Percentiles rank a stretch among this genome's conserved stretches.
phyloP scores from a whole-genome alignment of 1,140 invertebrate genomes.

The Nephila pilipes region DNA sequence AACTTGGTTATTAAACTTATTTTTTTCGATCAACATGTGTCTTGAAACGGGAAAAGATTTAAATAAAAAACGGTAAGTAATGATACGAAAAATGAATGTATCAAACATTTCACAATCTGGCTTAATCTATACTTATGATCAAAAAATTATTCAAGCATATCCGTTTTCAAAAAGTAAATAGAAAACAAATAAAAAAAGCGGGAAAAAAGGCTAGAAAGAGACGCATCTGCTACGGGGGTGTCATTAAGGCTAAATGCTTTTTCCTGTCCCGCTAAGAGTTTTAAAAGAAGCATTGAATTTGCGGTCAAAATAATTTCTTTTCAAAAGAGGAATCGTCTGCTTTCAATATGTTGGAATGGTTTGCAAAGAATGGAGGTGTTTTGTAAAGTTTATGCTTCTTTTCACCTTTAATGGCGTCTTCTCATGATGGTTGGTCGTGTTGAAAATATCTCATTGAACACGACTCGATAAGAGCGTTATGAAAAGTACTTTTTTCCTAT shows the following conservation, averaged over 20 bases:
- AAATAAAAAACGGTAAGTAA: too few relatives aligned
- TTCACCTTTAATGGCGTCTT: constrained; percentile 25
- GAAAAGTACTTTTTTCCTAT: background rate
- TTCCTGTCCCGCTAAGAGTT: constrained; percentile 4
- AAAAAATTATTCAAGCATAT: background rate
- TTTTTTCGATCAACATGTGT: too few relatives aligned
- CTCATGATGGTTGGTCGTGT: constrained; percentile 10
- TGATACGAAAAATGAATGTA: background rate
- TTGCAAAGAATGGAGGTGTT: background rate
- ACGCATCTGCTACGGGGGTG: background rate
- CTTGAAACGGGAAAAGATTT: too few relatives aligned
- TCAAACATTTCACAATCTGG: background rate
- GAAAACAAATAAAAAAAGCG: background rate
- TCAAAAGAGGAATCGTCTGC: background rate
- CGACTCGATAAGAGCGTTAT: background rate
- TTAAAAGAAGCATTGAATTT: constrained; percentile 15
- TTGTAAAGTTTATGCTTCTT: constrained; percentile 26
- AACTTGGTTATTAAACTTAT: too few relatives aligned
- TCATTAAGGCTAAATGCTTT: constrained; percentile 19
- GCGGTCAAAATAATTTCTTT: constrained; percentile 49
- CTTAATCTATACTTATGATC: background rate
- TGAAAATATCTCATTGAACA: constrained; percentile 39
- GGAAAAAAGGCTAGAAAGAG: background rate
- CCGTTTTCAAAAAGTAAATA: background rate
- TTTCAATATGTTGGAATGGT: background rate